A percentile compares a stretch with the other conserved stretches of the same genome.
Evolutionary conservation across 2,888 invertebrate genomes (phyloP).

Genomic region (Cylloceria caligata): DNA sequence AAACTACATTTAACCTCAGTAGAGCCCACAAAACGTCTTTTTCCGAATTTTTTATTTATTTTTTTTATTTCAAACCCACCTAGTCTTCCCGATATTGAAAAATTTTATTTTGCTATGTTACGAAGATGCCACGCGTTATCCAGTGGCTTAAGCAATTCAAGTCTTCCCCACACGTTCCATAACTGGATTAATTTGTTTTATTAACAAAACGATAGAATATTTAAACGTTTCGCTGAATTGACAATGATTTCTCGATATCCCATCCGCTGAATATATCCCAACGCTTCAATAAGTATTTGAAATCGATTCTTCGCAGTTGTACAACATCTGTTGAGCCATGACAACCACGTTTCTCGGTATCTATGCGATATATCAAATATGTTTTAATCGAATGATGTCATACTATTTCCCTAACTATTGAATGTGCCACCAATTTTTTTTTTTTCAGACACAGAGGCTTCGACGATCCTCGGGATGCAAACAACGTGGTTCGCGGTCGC

Average conservation of each 20-base stretch:
- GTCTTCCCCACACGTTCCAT: neutral
- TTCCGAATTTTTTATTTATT: too few species aligned
- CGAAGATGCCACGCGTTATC: too few species aligned
- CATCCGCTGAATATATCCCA: neutral
- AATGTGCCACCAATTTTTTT: conserved; percentile 18
- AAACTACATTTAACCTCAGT: too few species aligned
- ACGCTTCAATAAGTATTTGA: neutral
- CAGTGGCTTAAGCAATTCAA: neutral
- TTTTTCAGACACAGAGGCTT: conserved; percentile 87
- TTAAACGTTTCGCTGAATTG: neutral
- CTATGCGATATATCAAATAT: neutral
- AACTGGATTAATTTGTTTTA: neutral
- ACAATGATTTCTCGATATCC: neutral
- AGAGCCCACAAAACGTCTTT: too few species aligned
- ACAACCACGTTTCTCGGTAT: neutral
- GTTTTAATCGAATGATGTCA: conserved; percentile 11
- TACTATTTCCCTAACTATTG: neutral
- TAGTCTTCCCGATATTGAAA: too few species aligned
- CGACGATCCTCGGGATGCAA: conserved; percentile 90
- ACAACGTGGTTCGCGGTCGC: conserved; percentile 92
- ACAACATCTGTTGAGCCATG: neutral
- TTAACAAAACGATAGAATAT: neutral
- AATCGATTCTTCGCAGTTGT: conserved; percentile 26
- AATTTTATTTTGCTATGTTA: too few species aligned
- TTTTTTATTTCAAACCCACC: too few species aligned